These are phyloP conservation scores for Harpalus rubripes DNA, from an alignment of 2,888 invertebrate genomes.

Conservation along the genomic window DNA sequence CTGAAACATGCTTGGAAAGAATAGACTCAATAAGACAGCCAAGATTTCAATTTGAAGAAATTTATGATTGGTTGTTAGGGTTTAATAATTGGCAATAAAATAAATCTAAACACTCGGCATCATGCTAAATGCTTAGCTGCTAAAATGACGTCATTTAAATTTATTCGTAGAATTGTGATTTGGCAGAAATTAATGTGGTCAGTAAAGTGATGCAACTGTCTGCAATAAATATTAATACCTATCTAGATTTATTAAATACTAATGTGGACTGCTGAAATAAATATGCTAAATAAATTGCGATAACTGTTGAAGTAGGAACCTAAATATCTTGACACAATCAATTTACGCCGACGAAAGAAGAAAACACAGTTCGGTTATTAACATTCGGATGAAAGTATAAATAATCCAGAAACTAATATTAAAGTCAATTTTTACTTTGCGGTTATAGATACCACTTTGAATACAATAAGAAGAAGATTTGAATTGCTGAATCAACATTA, in stretches of 20 bases:
- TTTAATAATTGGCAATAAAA: not conserved
- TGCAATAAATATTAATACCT: slow-evolving; percentile 12
- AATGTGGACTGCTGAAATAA: slow-evolving; percentile 3
- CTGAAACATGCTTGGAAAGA: slow-evolving; percentile 24
- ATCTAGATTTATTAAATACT: slow-evolving; percentile 10
- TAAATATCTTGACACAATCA: not conserved
- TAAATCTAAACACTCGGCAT: slow-evolving; percentile 15
- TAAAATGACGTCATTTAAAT: slow-evolving; percentile 28
- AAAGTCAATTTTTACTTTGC: slow-evolving; percentile 23
- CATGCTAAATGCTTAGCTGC: slow-evolving; percentile 4
- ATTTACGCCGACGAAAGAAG: slow-evolving; percentile 23
- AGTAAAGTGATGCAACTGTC: slow-evolving; percentile 30
- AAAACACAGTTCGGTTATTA: slow-evolving; percentile 9
- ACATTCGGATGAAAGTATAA: slow-evolving; percentile 37
- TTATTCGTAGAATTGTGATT: slow-evolving; percentile 6
- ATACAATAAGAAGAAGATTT: slow-evolving; percentile 23
- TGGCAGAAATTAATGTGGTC: slow-evolving; percentile 18
- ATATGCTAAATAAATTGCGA: slow-evolving; percentile 18
- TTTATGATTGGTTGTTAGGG: slow-evolving; percentile 11
- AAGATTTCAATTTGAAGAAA: slow-evolving; percentile 16
- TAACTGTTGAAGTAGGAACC: slow-evolving; percentile 2
- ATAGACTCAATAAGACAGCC: slow-evolving; percentile 21
- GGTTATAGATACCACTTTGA: slow-evolving; percentile 18
- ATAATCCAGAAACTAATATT: slow-evolving; percentile 33
- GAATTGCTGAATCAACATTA: slow-evolving; percentile 21